phyloP scores from a whole-genome alignment of 2,888 invertebrate genomes.

The Cylloceria caligata region DNA sequence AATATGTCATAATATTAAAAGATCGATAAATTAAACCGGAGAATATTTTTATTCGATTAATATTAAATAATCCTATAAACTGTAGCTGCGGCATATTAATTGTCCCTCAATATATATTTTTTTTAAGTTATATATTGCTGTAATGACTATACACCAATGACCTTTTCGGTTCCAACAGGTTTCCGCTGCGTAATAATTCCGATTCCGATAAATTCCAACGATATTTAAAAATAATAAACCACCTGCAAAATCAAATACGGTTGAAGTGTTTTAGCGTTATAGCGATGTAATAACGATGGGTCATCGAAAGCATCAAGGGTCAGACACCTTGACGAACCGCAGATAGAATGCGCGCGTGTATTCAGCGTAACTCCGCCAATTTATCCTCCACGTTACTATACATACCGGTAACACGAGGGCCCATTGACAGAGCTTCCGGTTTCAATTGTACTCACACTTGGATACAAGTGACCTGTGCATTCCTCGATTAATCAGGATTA shows the following conservation, averaged over 20 bases:
- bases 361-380: conserved; percentile 43
- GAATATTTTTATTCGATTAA: background rate
- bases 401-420: conserved; percentile 16
- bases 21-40: conserved; percentile 6
- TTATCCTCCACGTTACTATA: conserved; percentile 23
- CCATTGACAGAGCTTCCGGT: conserved; percentile 51
- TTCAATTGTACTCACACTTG: conserved; percentile 33
- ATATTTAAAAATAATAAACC: background rate
- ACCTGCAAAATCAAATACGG: background rate
- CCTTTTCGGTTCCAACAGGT: background rate
- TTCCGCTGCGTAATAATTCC: background rate
- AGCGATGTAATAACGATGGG: conserved; percentile 9
- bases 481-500: conserved; percentile 82
- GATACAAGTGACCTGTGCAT: conserved; percentile 67
- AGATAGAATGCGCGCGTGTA: conserved; percentile 25
- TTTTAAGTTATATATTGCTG: background rate
- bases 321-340: conserved; percentile 16
- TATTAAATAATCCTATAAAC: background rate
- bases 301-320: conserved; percentile 35
- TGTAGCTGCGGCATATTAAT: background rate
- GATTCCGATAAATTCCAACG: background rate
- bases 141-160: conserved; percentile 4
- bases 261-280: background rate
- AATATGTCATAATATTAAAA: conserved; percentile 7
- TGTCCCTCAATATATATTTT: background rate